Evolutionary conservation across 2,888 invertebrate species (phyloP).

Genomic region (Scrobipalpa costella): DNA sequence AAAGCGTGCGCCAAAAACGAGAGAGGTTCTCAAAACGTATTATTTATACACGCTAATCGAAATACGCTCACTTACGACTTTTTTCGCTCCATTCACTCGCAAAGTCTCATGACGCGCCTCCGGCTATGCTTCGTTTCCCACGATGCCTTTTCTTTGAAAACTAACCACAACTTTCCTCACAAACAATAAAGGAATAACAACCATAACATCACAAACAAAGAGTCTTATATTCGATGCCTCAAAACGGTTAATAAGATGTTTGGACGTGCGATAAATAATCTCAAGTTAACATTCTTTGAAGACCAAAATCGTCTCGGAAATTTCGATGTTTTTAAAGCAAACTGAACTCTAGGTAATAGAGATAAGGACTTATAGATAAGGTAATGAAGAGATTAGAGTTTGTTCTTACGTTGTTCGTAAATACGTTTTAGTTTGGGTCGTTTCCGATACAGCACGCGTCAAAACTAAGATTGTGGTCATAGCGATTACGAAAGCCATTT

Average conservation of each 20-base stretch:
- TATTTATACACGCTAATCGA: constrained; percentile 52
- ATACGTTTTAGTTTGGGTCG: constrained; percentile 42
- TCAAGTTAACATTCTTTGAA: constrained; percentile 45
- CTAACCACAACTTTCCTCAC: constrained; percentile 32
- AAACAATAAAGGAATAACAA: constrained; percentile 27
- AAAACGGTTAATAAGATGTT: constrained; percentile 31
- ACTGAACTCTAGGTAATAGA: constrained; percentile 40
- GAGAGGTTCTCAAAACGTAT: constrained; percentile 32
- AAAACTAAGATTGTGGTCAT: constrained; percentile 37
- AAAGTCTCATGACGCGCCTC: constrained; percentile 79
- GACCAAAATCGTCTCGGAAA: constrained; percentile 51
- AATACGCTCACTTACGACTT: constrained; percentile 49
- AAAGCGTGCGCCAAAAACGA: constrained; percentile 26
- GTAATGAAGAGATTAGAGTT: constrained; percentile 60
- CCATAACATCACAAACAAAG: constrained; percentile 22
- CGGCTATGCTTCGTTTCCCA: constrained; percentile 83
- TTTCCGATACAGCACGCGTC: constrained; percentile 60
- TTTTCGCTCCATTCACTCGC: constrained; percentile 62
- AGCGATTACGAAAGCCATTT: not conserved
- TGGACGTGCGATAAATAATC: constrained; percentile 33
- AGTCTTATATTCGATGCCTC: constrained; percentile 26
- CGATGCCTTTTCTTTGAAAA: constrained; percentile 59
- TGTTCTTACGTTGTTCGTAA: constrained; percentile 33
- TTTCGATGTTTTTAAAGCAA: constrained; percentile 41
- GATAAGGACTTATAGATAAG: constrained; percentile 41